Evolutionary conservation across 2,113 vertebrate genomes (phyloP), one percentile per base, ranked within the genome.

Genomic region (Pseudonaja textilis): DNA sequence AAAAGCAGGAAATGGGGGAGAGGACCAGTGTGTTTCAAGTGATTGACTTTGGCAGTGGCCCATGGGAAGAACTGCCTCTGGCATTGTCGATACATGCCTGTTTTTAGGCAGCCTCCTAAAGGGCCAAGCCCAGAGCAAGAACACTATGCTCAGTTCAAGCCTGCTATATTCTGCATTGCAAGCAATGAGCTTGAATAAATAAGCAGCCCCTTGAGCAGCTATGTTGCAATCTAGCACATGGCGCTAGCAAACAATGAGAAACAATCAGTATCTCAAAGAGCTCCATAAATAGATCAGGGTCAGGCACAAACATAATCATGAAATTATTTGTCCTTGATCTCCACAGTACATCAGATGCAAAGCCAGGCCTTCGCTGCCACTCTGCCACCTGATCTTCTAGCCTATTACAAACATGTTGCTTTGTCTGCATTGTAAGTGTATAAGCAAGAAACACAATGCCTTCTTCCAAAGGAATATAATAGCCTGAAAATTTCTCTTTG

Each of bases 211-310:
- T 64, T 87, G 47, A 87, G 90, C 86, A 90, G 45, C 92, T 54
- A 22, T 34, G n/a, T 86, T 90, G 88, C 74, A 87, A 20, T 69
- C 86, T 57, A 90, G 89, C 52, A 47, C 45, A 87, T 87, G n/a
- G 22, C 25, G 61, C 56, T 64, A 47, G 45, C 90, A 89, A 92
- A 14, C 39, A 94, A 92, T 94, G 96, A 90, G 94, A 95, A 95
- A 96, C 93, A 92, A 91, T 92, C 90, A 81, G 91, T 11, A 10
- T 89, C 1, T 90, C 94, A 95, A 95, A 95, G 96, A 57, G 74
- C 74, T 94, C 94, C 91, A 90, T 95, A 90, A 91, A 59, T 61
- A 93, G 94, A 94, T 64, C 90, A 90, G 90, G 54, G 93, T 87
- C 90, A 95, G 91, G 57, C 85, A 61, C 88, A 90, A 95, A 92